Base-by-base conservation (phyloP, 2,797 vertebrate species). In the Lacerta agilis region DNA sequence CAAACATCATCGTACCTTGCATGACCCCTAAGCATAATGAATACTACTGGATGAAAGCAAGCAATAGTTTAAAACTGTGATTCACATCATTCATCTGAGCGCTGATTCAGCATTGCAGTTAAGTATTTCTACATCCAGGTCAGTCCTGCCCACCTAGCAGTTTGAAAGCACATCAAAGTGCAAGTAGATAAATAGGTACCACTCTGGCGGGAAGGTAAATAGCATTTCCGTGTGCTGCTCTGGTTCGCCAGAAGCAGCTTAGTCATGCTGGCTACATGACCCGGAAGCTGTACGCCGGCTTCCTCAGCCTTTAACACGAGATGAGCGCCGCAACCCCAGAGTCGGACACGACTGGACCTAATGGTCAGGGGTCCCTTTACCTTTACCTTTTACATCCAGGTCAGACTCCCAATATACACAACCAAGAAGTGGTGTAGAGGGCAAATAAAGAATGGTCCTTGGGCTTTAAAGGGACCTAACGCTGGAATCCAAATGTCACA, bases 1-100 rank as follows among this genome's bases (percentile, higher is more conserved):
- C 92, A 96, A 96, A 96, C 80, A 90, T 25, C 80, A 88, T 89
- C 64, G 82, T 84, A 93, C 91, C 90, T 90, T 90, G 89, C 73
- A 73, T 90, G 94, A 90, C 87, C 94, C 91, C 45, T 88, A 86
- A 86, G 79, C 87, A 88, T 55, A 82, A 27, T 67, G 88, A 88
- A 71, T 92, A 49, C 93, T 93, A 86, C 29, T 80, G 91, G 85
- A 75, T 78, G 58, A 88, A 64, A 89, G 93, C 93, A 94, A 94
- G 95, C 75, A 91, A 87, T 2, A 33, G 58, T 29, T 85, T 2
- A 58, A 86, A 41, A 83, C 25, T 86, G 79, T 86, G 92, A 83
- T 76, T 92, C 87, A 88, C 43, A 73, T 27, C 49, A 85, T 67
- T 33, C 8, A 38, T 49, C 33, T 45, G 20, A 76, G 20, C 2